Evolutionary conservation across 2,888 invertebrate genomes (phyloP).

Genomic region (Parnassius mnemosyne): DNA sequence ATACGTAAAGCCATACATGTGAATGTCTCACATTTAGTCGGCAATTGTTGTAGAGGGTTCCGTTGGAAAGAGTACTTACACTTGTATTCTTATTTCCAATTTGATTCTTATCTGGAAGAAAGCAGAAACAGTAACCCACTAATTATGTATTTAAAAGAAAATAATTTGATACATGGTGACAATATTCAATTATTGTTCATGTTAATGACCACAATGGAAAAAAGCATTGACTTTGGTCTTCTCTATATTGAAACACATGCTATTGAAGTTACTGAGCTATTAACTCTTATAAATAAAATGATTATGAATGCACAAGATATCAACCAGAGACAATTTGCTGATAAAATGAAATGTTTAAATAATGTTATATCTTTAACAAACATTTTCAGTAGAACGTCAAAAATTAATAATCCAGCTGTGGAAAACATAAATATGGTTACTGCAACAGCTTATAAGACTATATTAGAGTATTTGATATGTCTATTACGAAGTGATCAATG

Average conservation of each 20-base stretch:
- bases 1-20: conserved; percentile 55
- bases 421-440: conserved; percentile 36
- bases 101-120: conserved; percentile 33
- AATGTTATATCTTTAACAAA: conserved; percentile 50
- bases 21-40: conserved; percentile 53
- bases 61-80: conserved; percentile 48
- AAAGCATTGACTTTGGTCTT: conserved; percentile 49
- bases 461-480: conserved; percentile 48
- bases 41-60: conserved; percentile 44
- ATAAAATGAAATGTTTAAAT: conserved; percentile 49
- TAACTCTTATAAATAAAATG: conserved; percentile 44
- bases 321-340: conserved; percentile 53
- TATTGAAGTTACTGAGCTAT: conserved; percentile 39
- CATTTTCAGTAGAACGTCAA: conserved; percentile 41
- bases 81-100: conserved; percentile 43
- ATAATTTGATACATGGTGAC: conserved; percentile 34
- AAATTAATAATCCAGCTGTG: conserved; percentile 25
- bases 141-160: conserved; percentile 33
- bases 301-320: conserved; percentile 45
- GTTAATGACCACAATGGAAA: conserved; percentile 37
- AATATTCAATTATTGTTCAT: conserved; percentile 41
- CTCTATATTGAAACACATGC: conserved; percentile 46
- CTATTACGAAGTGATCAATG: conserved; percentile 45
- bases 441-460: conserved; percentile 40
- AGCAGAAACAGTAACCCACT: conserved; percentile 37